Evolutionary conservation across 2,113 vertebrate genomes (phyloP), one percentile per base, ranked within the genome.

Genomic region (Hiodon tergisus): DNA sequence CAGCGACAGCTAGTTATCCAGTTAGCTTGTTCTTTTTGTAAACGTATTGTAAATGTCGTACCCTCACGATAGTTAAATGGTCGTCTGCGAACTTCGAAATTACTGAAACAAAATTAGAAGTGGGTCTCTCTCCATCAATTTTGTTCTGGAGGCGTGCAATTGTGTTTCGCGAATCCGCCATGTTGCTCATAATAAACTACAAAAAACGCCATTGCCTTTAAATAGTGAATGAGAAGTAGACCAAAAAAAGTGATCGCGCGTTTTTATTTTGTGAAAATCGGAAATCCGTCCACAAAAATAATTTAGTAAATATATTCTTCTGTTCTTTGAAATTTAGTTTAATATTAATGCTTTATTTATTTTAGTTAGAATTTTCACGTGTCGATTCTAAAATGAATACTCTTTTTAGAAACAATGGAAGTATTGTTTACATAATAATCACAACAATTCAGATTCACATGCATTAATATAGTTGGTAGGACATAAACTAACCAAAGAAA

Each of bases 31-130:
- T 31, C 31, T 31, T 31, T 31, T 31, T 31, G 31, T 31, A 31
- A 31, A 31, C 31, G 2, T 6, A 63, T 73, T 65, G 1, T 53
- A 67, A 68, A 8, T 11, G 0, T 58, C 89, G 82, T 88, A 92
- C 90, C 89, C 89, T 85, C 68, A 92, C 75, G 17, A 92, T 1
- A 0, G 81, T 80, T 68, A 92, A 78, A 80, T 92, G 71, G 13
- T 91, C 88, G 65, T 92, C 90, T 53, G 84, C 89, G 52, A 88
- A 77, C 67, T 86, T 78, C 10, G 90, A 89, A 57, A 90, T 58
- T 17, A 77, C 3, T 3, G 88, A 82, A 53, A 91, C 83, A 51
- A 89, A 8, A 78, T 92, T 91, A 0, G 17, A 13, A 2, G 83
- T 68, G 0, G 62, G 7, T 10, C 48, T 67, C 7, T 1, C 11